Evolutionary conservation across 92 coral and sea anemone species (phyloP).

Genomic region (Parazoanthus darwini): DNA sequence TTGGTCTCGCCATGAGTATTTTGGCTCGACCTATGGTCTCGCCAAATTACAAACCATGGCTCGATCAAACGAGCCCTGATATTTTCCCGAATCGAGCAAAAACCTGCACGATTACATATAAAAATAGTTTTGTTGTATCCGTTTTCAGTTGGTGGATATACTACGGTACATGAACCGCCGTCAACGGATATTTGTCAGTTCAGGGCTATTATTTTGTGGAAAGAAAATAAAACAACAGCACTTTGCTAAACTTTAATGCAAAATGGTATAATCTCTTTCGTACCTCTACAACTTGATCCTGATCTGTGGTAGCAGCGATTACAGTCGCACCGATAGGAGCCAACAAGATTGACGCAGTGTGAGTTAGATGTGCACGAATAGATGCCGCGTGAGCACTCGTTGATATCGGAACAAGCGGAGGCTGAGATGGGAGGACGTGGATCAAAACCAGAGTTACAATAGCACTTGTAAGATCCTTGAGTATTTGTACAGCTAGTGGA

Average conservation of each 20-base stretch:
- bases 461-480: conserved; percentile 48
- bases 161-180: too few relatives aligned
- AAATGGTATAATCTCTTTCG: not conserved
- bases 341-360: conserved; percentile 25
- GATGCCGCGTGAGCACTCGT: conserved; percentile 46
- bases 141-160: too few relatives aligned
- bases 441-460: conserved; percentile 45
- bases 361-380: conserved; percentile 34
- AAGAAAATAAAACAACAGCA: too few relatives aligned
- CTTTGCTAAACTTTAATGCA: not conserved
- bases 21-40: too few relatives aligned
- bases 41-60: too few relatives aligned
- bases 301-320: conserved; percentile 24
- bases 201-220: too few relatives aligned
- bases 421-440: conserved; percentile 1
- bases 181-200: too few relatives aligned
- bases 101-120: too few relatives aligned
- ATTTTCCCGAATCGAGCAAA: too few relatives aligned
- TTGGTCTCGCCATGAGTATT: too few relatives aligned
- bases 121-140: too few relatives aligned
- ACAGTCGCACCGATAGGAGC: conserved; percentile 43
- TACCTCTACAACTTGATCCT: conserved; percentile 19
- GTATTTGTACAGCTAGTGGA: conserved; percentile 41
- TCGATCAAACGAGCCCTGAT: too few relatives aligned
- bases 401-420: conserved; percentile 35